Evolutionary conservation across 2,888 invertebrate genomes (phyloP).

Genomic region (Parnassius smintheus): DNA sequence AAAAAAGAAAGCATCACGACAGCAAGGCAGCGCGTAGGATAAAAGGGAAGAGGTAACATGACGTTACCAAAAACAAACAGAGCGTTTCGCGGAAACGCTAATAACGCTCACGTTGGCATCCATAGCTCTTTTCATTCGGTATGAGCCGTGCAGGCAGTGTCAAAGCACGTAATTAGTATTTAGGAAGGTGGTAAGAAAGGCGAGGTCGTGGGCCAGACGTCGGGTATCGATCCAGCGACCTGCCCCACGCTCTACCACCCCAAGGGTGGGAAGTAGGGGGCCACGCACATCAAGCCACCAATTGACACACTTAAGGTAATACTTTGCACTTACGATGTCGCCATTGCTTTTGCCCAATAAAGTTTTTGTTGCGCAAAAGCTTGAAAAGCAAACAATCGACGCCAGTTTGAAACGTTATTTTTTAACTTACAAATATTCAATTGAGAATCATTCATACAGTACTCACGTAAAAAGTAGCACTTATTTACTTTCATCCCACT

Average conservation of each 20-base stretch:
- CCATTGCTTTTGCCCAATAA: conserved; percentile 47
- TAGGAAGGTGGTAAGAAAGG: conserved; percentile 82
- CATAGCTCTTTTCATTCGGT: conserved; percentile 74
- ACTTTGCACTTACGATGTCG: conserved; percentile 69
- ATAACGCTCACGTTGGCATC: conserved; percentile 68
- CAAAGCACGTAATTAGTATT: conserved; percentile 82
- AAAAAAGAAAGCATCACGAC: conserved; percentile 10
- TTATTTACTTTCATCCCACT: conserved; percentile 5
- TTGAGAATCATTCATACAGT: neutral
- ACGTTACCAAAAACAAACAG: conserved; percentile 63
- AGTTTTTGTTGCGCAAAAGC: conserved; percentile 16
- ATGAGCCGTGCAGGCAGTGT: conserved; percentile 74
- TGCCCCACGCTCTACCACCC: conserved; percentile 71
- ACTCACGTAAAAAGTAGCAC: neutral
- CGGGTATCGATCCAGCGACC: conserved; percentile 84
- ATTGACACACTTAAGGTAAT: conserved; percentile 81
- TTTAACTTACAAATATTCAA: neutral
- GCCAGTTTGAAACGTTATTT: neutral
- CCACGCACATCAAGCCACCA: conserved; percentile 78
- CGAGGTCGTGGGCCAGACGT: conserved; percentile 83
- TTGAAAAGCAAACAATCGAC: neutral
- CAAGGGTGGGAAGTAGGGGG: conserved; percentile 56
- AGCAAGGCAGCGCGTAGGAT: neutral
- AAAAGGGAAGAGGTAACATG: conserved; percentile 30
- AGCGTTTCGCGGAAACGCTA: conserved; percentile 60